These are phyloP conservation scores for Ruditapes philippinarum DNA, from an alignment of 1,140 invertebrate species.

Conservation along the genomic window DNA sequence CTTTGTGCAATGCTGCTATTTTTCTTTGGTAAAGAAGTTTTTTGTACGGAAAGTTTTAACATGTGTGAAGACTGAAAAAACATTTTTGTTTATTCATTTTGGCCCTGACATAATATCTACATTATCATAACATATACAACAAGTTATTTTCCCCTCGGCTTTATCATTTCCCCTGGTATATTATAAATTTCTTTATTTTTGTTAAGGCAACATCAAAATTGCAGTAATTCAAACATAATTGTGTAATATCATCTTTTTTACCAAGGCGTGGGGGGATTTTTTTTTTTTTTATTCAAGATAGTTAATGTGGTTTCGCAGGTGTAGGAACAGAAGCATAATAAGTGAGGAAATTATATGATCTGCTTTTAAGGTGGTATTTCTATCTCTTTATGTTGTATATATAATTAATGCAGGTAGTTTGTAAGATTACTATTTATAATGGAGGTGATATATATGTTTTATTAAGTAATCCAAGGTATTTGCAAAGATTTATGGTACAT, in stretches of 20 bases:
- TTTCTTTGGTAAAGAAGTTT: too few relatives aligned
- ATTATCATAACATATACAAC: too few relatives aligned
- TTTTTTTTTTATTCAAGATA: neutral
- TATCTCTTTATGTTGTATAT: neutral
- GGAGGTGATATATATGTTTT: neutral
- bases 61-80: too few relatives aligned
- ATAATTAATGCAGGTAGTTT: neutral
- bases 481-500: neutral
- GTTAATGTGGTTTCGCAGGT: neutral
- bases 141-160: too few relatives aligned
- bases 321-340: neutral
- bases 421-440: neutral
- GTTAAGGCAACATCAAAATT: neutral
- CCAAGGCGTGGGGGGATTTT: neutral
- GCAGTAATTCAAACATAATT: neutral
- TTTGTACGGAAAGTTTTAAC: too few relatives aligned
- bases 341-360: neutral
- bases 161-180: neutral
- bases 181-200: neutral
- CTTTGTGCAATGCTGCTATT: too few relatives aligned
- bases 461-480: neutral
- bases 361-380: neutral
- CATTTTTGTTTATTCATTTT: too few relatives aligned
- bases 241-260: neutral
- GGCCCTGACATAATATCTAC: too few relatives aligned